Evolutionary conservation across 2,113 vertebrate genomes (phyloP).

Genomic region (Athene noctua): DNA sequence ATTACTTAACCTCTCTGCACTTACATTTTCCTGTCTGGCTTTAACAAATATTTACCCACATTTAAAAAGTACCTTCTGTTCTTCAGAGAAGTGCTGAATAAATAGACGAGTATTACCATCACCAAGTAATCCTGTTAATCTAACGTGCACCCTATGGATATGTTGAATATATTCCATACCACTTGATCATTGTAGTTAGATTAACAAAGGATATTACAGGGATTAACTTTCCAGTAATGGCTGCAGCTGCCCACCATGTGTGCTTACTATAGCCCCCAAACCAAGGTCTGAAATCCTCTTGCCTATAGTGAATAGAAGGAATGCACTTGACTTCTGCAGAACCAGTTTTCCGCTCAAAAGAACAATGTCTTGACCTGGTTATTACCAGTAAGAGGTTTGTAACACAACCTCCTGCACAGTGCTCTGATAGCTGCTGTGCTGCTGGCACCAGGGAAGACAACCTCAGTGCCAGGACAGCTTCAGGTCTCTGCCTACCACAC

Average conservation of each 20-base stretch:
- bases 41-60: slow-evolving; percentile 23
- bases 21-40: background rate
- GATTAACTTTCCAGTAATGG: slow-evolving; percentile 18
- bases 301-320: background rate
- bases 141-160: background rate
- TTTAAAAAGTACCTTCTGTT: slow-evolving; percentile 23
- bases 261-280: background rate
- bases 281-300: background rate
- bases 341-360: background rate
- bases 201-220: slow-evolving; percentile 6
- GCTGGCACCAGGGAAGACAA: background rate
- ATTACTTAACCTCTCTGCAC: background rate
- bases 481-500: background rate
- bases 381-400: background rate
- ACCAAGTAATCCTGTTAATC: slow-evolving; percentile 17
- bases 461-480: background rate
- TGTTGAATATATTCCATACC: background rate
- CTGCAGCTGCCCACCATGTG: background rate
- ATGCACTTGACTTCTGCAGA: background rate
- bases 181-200: slow-evolving; percentile 8
- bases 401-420: background rate
- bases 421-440: background rate
- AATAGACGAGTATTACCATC: background rate
- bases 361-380: background rate
- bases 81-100: background rate